Percentiles rank a stretch among this genome's conserved stretches.
Conservation (phyloP, 2,888 invertebrate genomes). For the Tricholauxania praeusta region DNA sequence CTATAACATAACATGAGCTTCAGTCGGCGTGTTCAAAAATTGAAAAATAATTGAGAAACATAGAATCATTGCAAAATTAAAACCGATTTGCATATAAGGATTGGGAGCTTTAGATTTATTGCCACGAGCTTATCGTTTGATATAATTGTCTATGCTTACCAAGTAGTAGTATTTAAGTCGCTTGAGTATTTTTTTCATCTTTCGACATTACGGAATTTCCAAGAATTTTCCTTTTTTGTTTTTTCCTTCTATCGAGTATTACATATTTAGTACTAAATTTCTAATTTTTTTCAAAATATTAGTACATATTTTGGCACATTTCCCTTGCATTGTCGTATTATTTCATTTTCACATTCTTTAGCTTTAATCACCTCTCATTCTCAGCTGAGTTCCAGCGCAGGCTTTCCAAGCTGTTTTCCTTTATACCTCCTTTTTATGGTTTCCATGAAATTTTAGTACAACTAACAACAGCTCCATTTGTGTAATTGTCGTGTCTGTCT, state of each 20-base stretch:
- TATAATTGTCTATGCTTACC: no score
- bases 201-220: neutral
- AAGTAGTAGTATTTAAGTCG: no score
- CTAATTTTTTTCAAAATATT: neutral
- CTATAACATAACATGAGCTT: no score
- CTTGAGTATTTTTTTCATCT: neutral
- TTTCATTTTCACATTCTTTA: slow-evolving; percentile 5
- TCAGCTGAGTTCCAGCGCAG: neutral
- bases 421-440: neutral
- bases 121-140: no score
- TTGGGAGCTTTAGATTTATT: no score
- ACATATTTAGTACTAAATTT: slow-evolving; percentile 17
- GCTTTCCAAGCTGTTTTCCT: neutral
- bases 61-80: no score
- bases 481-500: slow-evolving; percentile 23
- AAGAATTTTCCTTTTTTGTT: slow-evolving; percentile 12
- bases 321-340: neutral
- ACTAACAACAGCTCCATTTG: neutral
- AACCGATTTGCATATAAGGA: no score
- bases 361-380: neutral
- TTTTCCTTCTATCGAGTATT: slow-evolving; percentile 9
- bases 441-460: slow-evolving; percentile 22
- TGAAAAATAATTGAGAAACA: no score
- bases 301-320: slow-evolving; percentile 25
- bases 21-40: no score